Conservation (phyloP, 2,113 vertebrate genomes). For the Siniperca knerii region DNA sequence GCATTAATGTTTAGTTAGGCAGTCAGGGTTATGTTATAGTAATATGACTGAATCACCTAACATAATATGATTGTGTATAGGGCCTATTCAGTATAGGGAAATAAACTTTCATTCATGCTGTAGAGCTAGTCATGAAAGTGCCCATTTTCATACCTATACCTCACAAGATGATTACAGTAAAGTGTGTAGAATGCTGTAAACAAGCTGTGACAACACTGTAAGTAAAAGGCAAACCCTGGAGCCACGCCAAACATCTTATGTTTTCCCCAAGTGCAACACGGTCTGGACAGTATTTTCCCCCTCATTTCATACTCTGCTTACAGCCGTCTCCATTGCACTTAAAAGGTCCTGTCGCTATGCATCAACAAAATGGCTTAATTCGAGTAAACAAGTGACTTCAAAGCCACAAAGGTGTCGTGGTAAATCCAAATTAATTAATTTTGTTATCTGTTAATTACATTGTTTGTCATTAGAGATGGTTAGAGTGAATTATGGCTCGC, state of each 20-base stretch:
- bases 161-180: conserved; percentile 28
- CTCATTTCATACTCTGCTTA: conserved; percentile 20
- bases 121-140: not conserved
- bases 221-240: conserved; percentile 40
- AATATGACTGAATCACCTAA: conserved; percentile 7
- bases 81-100: conserved; percentile 1
- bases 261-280: not conserved
- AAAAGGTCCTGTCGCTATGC: conserved; percentile 26
- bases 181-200: conserved; percentile 36
- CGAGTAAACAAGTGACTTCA: conserved; percentile 63
- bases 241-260: not conserved
- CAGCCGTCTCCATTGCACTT: conserved; percentile 11
- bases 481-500: conserved; percentile 46
- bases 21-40: conserved; percentile 8
- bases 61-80: not conserved
- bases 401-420: conserved; percentile 51
- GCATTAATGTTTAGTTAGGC: conserved; percentile 16
- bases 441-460: conserved; percentile 69
- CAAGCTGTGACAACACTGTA: conserved; percentile 21
- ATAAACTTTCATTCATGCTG: not conserved
- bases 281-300: not conserved
- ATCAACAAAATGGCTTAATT: conserved; percentile 56
- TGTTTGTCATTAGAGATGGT: conserved; percentile 62
- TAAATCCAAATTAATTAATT: conserved; percentile 69
- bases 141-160: not conserved